phyloP scores from a whole-genome alignment of 2,113 vertebrate species.

The Colistium nudipinnis region DNA sequence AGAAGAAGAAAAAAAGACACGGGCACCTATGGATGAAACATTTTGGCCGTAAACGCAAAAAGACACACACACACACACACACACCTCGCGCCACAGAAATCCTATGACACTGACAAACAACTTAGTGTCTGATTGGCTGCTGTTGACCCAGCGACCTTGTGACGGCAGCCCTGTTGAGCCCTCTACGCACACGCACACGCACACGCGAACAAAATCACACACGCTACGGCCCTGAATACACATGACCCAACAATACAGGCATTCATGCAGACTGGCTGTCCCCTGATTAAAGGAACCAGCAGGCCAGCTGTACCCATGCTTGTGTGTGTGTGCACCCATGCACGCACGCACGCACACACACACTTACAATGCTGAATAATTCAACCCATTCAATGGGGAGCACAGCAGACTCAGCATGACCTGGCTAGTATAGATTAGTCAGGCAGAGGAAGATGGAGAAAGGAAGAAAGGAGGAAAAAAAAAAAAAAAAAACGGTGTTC shows the following conservation, averaged over 20 bases:
- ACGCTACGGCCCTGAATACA: constrained; percentile 89
- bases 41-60: constrained; percentile 5
- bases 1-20: constrained; percentile 67
- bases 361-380: constrained; percentile 92
- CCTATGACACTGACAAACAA: constrained; percentile 61
- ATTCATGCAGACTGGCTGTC: constrained; percentile 94
- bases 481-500: constrained; percentile 26
- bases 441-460: constrained; percentile 43
- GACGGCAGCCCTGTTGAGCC: constrained; percentile 88
- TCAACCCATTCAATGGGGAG: constrained; percentile 93
- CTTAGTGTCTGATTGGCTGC: constrained; percentile 82
- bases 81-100: constrained; percentile 43
- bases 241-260: constrained; percentile 97
- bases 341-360: constrained; percentile 41
- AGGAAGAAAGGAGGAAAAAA: background rate
- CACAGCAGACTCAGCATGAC: constrained; percentile 92
- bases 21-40: constrained; percentile 33
- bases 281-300: constrained; percentile 96
- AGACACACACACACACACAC: constrained; percentile 14
- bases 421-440: constrained; percentile 89
- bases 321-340: constrained; percentile 22
- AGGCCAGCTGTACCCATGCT: constrained; percentile 94
- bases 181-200: constrained; percentile 68
- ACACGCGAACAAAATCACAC: constrained; percentile 51
- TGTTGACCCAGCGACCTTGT: constrained; percentile 83